phyloP scores from a whole-genome alignment of 2,113 vertebrate genomes.

The Peromyscus maniculatus region DNA sequence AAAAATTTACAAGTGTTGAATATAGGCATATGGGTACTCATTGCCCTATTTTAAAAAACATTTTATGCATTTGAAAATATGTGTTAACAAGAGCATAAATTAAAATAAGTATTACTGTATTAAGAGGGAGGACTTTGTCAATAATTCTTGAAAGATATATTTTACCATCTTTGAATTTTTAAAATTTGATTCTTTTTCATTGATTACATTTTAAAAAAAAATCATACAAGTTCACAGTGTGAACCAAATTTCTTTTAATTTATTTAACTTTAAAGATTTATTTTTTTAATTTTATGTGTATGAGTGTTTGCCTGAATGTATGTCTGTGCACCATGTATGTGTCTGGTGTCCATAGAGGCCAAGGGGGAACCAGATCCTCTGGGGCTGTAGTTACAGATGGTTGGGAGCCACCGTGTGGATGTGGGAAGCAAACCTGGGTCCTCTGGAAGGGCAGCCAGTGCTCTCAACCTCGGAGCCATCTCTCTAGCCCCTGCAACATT shows the following conservation, averaged over 20 bases:
- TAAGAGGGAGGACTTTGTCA: background rate
- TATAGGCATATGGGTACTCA: background rate
- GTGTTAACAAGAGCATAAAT: constrained; percentile 15
- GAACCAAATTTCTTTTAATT: background rate
- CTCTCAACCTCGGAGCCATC: background rate
- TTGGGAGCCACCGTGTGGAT: background rate
- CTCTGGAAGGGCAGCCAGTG: background rate
- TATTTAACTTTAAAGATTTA: constrained; percentile 25
- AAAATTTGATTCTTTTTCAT: constrained; percentile 47
- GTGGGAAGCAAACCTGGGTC: background rate
- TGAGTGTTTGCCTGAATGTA: background rate
- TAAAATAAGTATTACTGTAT: constrained; percentile 6
- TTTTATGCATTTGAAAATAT: background rate
- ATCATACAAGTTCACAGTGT: background rate
- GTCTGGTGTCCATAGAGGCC: background rate
- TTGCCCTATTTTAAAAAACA: background rate
- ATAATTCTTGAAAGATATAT: constrained; percentile 16
- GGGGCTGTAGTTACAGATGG: background rate
- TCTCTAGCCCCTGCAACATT: background rate
- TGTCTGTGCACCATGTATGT: background rate
- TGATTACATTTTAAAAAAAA: background rate
- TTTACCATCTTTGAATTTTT: constrained; percentile 16
- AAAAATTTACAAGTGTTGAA: background rate
- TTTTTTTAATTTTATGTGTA: background rate
- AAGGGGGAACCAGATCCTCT: background rate